Percentiles rank a stretch among this genome's conserved stretches.
These are phyloP conservation scores for Melanotaenia trifasciata DNA, from an alignment of 2,797 vertebrate genomes.

Conservation along the genomic window DNA sequence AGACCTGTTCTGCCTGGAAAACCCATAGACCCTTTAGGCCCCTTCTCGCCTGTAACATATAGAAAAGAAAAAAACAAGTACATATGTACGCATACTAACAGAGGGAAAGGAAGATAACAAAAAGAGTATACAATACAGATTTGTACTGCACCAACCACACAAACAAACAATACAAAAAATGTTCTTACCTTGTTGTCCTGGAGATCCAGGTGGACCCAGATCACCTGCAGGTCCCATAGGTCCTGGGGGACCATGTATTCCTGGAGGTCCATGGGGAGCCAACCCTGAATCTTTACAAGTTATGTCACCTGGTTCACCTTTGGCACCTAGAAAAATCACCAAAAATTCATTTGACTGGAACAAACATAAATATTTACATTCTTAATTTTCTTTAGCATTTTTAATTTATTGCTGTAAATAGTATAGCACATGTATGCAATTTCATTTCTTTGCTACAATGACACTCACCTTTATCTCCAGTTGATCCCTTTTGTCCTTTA, in stretches of 20 bases:
- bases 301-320: constrained; percentile 58
- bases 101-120: neutral
- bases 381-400: too few relatives aligned
- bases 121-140: neutral
- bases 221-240: constrained; percentile 43
- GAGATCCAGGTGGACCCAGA: constrained; percentile 55
- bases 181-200: constrained; percentile 65
- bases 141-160: neutral
- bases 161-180: neutral
- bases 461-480: constrained; percentile 54
- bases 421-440: neutral
- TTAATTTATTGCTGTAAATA: neutral
- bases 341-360: neutral
- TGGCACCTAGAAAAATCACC: constrained; percentile 47
- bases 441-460: neutral
- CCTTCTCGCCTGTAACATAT: constrained; percentile 61
- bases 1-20: constrained; percentile 43
- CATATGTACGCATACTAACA: neutral
- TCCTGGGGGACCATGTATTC: constrained; percentile 49
- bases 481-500: constrained; percentile 56
- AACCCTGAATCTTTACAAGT: fast-evolving
- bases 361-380: neutral
- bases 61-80: neutral
- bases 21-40: constrained; percentile 46
- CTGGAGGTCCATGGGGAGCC: constrained; percentile 4